Conservation (phyloP, 2,888 invertebrate genomes). For the Scotopteryx bipunctaria region DNA sequence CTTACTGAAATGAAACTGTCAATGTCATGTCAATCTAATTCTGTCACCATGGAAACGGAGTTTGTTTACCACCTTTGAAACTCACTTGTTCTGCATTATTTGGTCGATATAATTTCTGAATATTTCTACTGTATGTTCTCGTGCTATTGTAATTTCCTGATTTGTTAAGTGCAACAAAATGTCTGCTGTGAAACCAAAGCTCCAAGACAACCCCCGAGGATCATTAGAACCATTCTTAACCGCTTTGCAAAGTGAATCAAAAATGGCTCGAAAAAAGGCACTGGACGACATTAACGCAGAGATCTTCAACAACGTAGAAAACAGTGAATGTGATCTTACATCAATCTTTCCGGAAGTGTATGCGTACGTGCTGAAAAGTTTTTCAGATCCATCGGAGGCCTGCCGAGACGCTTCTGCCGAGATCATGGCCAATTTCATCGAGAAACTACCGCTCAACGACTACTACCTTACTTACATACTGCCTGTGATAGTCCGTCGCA, state of each 20-base stretch:
- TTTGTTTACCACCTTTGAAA: slow-evolving; percentile 57
- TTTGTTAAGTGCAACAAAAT: slow-evolving; percentile 43
- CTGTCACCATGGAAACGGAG: slow-evolving; percentile 64
- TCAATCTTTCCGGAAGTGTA: slow-evolving; percentile 66
- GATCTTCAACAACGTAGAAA: slow-evolving; percentile 66
- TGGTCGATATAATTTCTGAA: slow-evolving; percentile 36
- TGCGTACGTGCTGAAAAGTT: slow-evolving; percentile 70
- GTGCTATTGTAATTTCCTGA: neutral
- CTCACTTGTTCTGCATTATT: slow-evolving; percentile 36
- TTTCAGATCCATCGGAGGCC: slow-evolving; percentile 84
- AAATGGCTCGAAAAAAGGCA: slow-evolving; percentile 81
- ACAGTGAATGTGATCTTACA: slow-evolving; percentile 65
- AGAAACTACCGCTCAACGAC: slow-evolving; percentile 85
- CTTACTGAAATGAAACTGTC: no score
- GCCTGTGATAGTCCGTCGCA: slow-evolving; percentile 88
- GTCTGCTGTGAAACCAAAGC: slow-evolving; percentile 50
- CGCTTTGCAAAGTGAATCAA: slow-evolving; percentile 84
- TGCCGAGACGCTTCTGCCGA: slow-evolving; percentile 84
- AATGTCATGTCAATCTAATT: neutral
- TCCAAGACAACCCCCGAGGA: slow-evolving; percentile 62
- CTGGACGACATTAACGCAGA: slow-evolving; percentile 80
- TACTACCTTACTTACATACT: slow-evolving; percentile 90
- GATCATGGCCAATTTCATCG: slow-evolving; percentile 82
- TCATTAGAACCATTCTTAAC: slow-evolving; percentile 64
- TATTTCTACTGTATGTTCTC: neutral